Base-by-base conservation (phyloP, 2,888 invertebrate genomes). In the Cyaniris semiargus region DNA sequence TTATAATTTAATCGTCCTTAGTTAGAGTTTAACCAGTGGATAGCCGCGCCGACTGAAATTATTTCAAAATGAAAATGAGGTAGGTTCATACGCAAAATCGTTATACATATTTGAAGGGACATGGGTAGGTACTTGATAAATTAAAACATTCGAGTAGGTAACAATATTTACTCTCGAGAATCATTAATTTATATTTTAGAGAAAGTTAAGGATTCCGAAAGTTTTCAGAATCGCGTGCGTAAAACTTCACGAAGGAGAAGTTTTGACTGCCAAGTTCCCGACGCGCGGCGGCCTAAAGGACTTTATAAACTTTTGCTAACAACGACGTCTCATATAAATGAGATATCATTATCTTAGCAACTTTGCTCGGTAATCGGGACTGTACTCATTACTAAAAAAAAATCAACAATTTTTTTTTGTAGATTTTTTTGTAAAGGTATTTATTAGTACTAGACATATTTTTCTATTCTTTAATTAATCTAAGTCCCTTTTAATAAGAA, bases 251-350 rank as follows among this genome's bases (percentile, higher is more conserved):
- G 83, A 85, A 85, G 84, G 82, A 82, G 83, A 92, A 92, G 88
- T 92, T 91, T 90, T 87, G 89, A 87, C 91, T 89, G 86, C 84
- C 84, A 92, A 92, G 88, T 91, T 91, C 84, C 85, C 84, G 83
- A 83, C 87, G 66, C 66, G 31, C 84, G 83, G 83, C 87, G 85
- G 86, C 87, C 87, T 88, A 84, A 86, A 87, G 87, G 88, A 89
- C 87, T 88, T 86, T 82, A 83, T 83, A 86, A 90, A 91, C 85
- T 89, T 90, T 88, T 86, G 81, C 86, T 86, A 84, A 84, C 86
- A 87, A 84, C 84, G 80, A 79, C 78, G 77, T 78, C 75, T 77
- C 56, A 23, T 72, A 60, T 44, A 38, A 58, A 72, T 58, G n/a
- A 23, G 44, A 27, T 38, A 58, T 60, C 71, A 72, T 71, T 23